Percentiles rank a stretch among this genome's conserved stretches.
Evolutionary conservation across 2,888 invertebrate genomes (phyloP).

Genomic region (Nymphalis c-album): DNA sequence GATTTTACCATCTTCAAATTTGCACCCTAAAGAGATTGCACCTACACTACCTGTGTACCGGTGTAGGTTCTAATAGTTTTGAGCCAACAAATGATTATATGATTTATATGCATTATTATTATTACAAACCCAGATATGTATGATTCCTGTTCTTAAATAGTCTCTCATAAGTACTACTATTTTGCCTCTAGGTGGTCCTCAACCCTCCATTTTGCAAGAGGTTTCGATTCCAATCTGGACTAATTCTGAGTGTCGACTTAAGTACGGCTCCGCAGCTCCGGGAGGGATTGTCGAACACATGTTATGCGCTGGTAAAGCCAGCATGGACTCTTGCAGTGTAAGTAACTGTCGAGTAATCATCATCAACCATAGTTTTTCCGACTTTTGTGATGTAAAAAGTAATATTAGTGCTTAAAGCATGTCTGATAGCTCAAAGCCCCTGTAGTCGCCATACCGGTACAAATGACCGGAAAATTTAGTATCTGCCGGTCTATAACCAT

Average conservation of each 20-base stretch:
- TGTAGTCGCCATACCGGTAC: no score
- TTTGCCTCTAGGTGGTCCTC: slow-evolving; percentile 85
- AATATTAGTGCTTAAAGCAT: no score
- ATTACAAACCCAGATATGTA: not conserved
- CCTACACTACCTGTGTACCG: no score
- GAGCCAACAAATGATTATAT: no score
- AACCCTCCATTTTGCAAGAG: slow-evolving; percentile 90
- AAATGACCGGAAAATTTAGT: no score
- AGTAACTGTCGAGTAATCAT: slow-evolving; percentile 52
- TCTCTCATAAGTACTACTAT: not conserved
- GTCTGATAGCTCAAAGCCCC: no score
- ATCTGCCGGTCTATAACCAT: no score
- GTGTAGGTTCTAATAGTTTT: no score
- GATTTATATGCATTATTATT: no score
- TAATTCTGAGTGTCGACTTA: slow-evolving; percentile 87
- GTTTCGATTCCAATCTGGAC: slow-evolving; percentile 92
- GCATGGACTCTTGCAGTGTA: slow-evolving; percentile 94
- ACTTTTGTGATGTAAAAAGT: not conserved
- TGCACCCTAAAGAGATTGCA: no score
- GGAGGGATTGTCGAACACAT: slow-evolving; percentile 94
- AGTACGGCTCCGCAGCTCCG: slow-evolving; percentile 92
- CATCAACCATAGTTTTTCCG: not conserved
- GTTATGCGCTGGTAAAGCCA: slow-evolving; percentile 92
- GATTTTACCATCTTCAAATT: no score
- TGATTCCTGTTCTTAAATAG: not conserved